Conservation (phyloP, 2,113 vertebrate species). For the Gallinago paraguaiae region DNA sequence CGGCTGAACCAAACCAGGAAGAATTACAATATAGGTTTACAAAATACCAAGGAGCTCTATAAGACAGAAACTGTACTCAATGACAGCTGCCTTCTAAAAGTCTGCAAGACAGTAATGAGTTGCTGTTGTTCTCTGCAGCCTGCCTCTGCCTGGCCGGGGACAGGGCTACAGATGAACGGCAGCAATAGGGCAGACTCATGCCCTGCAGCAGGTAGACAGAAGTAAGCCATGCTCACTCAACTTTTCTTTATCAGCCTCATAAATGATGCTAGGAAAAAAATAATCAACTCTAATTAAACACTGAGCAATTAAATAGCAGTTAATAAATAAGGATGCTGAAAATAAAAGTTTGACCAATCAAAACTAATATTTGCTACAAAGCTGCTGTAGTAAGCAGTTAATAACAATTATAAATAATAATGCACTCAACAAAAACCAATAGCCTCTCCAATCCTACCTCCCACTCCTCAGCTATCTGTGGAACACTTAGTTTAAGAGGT, state of each 20-base stretch:
- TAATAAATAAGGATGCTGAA: background rate
- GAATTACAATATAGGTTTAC: background rate
- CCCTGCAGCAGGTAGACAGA: background rate
- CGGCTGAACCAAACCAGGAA: background rate
- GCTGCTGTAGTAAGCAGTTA: background rate
- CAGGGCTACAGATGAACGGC: background rate
- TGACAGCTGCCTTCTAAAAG: background rate
- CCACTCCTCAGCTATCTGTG: background rate
- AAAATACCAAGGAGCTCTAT: background rate
- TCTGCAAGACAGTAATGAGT: background rate
- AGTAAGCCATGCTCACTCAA: background rate
- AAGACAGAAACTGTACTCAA: background rate
- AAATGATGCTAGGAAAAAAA: background rate
- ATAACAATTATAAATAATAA: background rate
- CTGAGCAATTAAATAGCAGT: background rate
- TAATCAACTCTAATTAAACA: background rate
- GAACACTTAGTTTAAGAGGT: background rate
- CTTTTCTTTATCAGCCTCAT: background rate
- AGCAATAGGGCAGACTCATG: background rate
- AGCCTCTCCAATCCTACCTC: background rate
- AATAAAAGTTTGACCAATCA: background rate
- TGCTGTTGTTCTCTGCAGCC: background rate
- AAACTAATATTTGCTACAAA: background rate
- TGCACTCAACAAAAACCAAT: background rate
- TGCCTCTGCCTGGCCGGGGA: background rate